A percentile compares a stretch with the other conserved stretches of the same genome.
These are phyloP conservation scores for Pipistrellus pipistrellus DNA, from an alignment of 2,797 vertebrate species.

Conservation along the genomic window DNA sequence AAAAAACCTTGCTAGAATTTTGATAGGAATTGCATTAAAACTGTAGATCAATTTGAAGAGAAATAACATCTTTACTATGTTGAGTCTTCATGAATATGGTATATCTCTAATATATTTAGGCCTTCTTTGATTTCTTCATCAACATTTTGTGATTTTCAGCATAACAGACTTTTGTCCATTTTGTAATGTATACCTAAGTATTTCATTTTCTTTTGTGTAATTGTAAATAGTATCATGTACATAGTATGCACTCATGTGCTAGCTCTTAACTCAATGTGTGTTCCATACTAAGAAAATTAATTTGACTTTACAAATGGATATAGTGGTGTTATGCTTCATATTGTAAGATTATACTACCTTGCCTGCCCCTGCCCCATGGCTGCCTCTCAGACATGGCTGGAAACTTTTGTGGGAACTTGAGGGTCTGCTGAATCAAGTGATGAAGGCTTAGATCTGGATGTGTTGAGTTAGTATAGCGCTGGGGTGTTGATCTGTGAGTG, in stretches of 20 bases:
- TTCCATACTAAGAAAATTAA: not conserved
- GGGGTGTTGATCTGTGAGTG: too few relatives aligned
- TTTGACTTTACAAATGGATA: not conserved
- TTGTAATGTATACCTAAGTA: not conserved
- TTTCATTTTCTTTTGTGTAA: not conserved
- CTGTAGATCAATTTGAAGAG: not conserved
- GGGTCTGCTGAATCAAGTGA: too few relatives aligned
- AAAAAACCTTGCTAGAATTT: not conserved
- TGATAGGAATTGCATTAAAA: not conserved
- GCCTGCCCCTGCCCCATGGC: too few relatives aligned
- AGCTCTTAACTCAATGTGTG: not conserved
- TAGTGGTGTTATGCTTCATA: not conserved
- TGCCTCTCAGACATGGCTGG: too few relatives aligned
- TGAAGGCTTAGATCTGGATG: too few relatives aligned
- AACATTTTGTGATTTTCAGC: not conserved
- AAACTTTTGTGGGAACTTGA: too few relatives aligned
- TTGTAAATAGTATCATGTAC: not conserved
- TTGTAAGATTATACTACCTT: not conserved
- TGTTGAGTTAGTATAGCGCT: too few relatives aligned
- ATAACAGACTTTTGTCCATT: not conserved
- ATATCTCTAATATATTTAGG: not conserved
- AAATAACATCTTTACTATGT: not conserved
- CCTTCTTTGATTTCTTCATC: not conserved
- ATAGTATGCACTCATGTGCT: accelerated
- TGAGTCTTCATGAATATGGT: not conserved